phyloP scores from a whole-genome alignment of 1,140 invertebrate genomes.

The Aethina tumida region DNA sequence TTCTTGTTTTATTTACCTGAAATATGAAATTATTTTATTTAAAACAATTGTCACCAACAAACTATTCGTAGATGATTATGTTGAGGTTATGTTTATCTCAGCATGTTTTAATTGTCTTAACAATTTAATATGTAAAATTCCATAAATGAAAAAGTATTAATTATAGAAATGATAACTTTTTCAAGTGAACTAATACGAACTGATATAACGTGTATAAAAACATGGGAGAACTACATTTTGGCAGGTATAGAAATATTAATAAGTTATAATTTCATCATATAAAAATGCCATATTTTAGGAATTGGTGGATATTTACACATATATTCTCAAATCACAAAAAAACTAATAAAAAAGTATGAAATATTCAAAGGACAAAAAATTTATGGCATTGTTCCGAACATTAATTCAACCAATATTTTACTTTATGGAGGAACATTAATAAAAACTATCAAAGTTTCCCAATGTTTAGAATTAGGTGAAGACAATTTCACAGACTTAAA shows the following conservation, averaged over 20 bases:
- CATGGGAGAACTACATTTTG: slow-evolving; percentile 8
- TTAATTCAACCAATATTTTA: slow-evolving; percentile 30
- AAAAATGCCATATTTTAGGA: slow-evolving; percentile 32
- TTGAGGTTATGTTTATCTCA: no score
- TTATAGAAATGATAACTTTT: no score
- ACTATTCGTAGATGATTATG: no score
- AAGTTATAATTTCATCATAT: slow-evolving; percentile 2
- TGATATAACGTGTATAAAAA: slow-evolving; percentile 13
- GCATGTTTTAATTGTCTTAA: no score
- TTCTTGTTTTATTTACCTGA: no score
- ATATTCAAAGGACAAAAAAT: slow-evolving; percentile 40
- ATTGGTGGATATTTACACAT: slow-evolving; percentile 38
- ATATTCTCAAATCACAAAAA: slow-evolving; percentile 24
- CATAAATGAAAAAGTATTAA: no score
- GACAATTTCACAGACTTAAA: slow-evolving; percentile 13
- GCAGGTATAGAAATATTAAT: slow-evolving; percentile 8
- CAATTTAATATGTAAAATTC: no score
- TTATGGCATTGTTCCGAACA: slow-evolving; percentile 36
- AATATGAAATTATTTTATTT: no score
- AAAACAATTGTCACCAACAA: no score
- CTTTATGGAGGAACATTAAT: slow-evolving; percentile 41
- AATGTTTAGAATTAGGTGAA: slow-evolving; percentile 22
- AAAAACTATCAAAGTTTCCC: slow-evolving; percentile 28
- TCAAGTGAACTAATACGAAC: no score
- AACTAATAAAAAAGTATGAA: slow-evolving; percentile 31